These are phyloP conservation scores for Crambe crambe DNA, from an alignment of 37 sponge, comb jelly and placozoan genomes.

Conservation along the genomic window DNA sequence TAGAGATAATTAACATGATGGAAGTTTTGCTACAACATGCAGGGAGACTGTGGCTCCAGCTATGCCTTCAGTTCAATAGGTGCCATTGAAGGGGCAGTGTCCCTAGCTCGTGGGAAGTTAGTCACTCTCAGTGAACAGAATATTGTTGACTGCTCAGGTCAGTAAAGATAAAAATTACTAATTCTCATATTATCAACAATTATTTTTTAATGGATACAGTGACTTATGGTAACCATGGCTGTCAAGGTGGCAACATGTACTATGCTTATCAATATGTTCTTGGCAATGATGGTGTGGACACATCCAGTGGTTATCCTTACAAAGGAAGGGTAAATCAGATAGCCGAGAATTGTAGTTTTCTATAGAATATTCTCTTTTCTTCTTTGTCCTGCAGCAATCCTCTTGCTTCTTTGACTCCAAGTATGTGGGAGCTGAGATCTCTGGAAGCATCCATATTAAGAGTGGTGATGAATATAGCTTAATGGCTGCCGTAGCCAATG, in stretches of 20 bases:
- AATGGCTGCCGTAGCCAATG: constrained; percentile 39
- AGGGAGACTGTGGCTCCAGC: constrained; percentile 87
- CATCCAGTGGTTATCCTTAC: constrained; percentile 66
- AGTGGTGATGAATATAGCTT: constrained; percentile 36
- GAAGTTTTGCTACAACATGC: no score
- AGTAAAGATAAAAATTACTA: neutral
- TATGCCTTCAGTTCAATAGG: constrained; percentile 91
- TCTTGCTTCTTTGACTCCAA: constrained; percentile 18
- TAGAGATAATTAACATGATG: no score
- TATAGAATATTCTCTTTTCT: neutral
- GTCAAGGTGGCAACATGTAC: constrained; percentile 81
- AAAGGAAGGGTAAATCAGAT: constrained; percentile 52
- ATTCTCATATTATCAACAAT: neutral
- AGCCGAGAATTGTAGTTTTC: neutral
- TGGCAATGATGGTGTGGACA: constrained; percentile 75
- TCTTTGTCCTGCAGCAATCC: constrained; percentile 32
- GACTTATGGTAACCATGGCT: constrained; percentile 81
- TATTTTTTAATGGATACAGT: constrained; percentile 11
- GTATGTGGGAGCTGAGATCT: constrained; percentile 22
- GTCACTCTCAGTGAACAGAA: constrained; percentile 87
- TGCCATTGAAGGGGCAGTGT: constrained; percentile 67
- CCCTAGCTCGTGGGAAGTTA: constrained; percentile 45
- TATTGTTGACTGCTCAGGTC: constrained; percentile 86
- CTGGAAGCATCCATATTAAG: constrained; percentile 23
- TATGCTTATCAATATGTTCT: constrained; percentile 72